A percentile compares a stretch with the other conserved stretches of the same genome.
Evolutionary conservation across 2,113 vertebrate genomes (phyloP).

Genomic region (Phyllostomus discolor): DNA sequence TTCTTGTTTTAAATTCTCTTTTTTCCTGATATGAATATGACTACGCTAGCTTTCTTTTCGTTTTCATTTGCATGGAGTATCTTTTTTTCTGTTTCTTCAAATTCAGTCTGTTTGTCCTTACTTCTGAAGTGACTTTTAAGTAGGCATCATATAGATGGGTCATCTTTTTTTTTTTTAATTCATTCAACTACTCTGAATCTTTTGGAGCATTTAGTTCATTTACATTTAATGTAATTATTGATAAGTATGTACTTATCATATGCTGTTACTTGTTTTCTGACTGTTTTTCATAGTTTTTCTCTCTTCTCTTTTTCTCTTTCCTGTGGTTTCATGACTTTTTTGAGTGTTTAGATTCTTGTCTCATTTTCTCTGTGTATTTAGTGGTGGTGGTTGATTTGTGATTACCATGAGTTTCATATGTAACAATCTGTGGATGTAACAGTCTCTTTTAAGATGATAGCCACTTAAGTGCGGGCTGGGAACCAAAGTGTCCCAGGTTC

Average conservation of each 20-base stretch:
- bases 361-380: neutral
- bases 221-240: neutral
- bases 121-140: neutral
- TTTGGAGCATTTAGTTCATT: neutral
- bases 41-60: neutral
- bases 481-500: too few relatives aligned
- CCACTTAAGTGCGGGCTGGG: too few relatives aligned
- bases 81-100: neutral
- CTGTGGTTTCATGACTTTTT: neutral
- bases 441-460: neutral
- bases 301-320: neutral
- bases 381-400: neutral
- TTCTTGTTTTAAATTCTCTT: neutral
- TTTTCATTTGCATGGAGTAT: neutral
- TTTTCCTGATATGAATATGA: neutral
- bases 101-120: neutral
- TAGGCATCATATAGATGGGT: neutral
- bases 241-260: neutral
- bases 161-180: neutral
- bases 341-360: neutral
- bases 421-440: neutral
- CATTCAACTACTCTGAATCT: neutral
- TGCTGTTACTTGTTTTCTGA: neutral
- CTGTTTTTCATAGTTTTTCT: neutral
- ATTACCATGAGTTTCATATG: neutral